These are phyloP conservation scores for Datnioides undecimradiatus DNA, from an alignment of 2,113 vertebrate species.

Conservation along the genomic window DNA sequence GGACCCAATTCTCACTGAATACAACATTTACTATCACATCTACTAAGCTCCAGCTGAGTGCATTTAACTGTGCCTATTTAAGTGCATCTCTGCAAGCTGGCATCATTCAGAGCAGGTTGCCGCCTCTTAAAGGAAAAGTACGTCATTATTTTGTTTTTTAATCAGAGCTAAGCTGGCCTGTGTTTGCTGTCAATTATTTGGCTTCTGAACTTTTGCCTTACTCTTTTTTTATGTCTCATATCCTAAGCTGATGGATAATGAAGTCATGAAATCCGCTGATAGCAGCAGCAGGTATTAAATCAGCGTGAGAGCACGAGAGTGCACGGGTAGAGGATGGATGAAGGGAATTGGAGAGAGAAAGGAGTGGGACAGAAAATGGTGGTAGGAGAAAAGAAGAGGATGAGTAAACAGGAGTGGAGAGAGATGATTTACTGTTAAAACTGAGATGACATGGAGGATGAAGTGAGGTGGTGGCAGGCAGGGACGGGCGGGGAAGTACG, in stretches of 20 bases:
- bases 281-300: conserved; percentile 41
- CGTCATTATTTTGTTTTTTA: not conserved
- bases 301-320: not conserved
- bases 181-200: conserved; percentile 15
- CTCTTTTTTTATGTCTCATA: not conserved
- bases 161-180: conserved; percentile 1
- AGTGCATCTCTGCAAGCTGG: not conserved
- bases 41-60: conserved; percentile 6
- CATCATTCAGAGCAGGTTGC: not conserved
- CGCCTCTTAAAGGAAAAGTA: conserved; percentile 16
- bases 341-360: conserved; percentile 1
- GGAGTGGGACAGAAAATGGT: not conserved
- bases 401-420: conserved; percentile 8
- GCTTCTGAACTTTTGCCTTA: conserved; percentile 1
- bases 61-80: conserved; percentile 11
- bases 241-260: conserved; percentile 17
- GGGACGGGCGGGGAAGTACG: not conserved
- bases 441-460: conserved; percentile 21
- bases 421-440: conserved; percentile 40
- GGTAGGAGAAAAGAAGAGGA: conserved; percentile 9
- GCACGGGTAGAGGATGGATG: conserved; percentile 8
- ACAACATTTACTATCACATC: not conserved
- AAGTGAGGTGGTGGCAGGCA: conserved; percentile 19
- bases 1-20: not conserved
- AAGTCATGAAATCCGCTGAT: conserved; percentile 20